Conservation (phyloP, 2,797 vertebrate genomes). For the Alauda arvensis region DNA sequence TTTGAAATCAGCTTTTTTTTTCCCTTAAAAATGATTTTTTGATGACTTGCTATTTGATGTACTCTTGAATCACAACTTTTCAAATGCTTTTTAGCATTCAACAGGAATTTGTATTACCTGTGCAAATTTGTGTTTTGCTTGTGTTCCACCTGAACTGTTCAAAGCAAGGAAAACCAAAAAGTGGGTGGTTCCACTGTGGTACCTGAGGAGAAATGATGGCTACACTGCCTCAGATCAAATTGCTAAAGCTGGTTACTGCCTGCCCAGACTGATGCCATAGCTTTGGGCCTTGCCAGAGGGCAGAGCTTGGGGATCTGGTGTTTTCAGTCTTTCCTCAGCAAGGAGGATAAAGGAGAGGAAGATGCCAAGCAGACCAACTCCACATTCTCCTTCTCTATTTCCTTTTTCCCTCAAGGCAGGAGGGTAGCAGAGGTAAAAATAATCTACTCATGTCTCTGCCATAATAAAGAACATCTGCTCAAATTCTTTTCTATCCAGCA, state of each 20-base stretch:
- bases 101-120: not conserved
- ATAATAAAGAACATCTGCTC: not conserved
- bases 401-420: not conserved
- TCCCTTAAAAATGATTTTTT: not conserved
- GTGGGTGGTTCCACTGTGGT: fast-evolving
- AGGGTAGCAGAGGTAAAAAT: not conserved
- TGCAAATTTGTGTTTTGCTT: too few species aligned
- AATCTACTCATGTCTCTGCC: not conserved
- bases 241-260: not conserved
- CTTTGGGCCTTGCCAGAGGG: not conserved
- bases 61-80: not conserved
- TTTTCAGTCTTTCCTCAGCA: not conserved
- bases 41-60: not conserved
- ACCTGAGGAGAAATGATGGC: not conserved
- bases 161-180: not conserved
- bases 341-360: not conserved
- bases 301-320: not conserved
- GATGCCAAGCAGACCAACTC: not conserved
- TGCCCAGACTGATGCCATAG: not conserved
- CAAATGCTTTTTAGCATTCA: not conserved
- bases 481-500: not conserved
- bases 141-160: not conserved
- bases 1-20: not conserved
- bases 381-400: not conserved
- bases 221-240: not conserved